These are phyloP conservation scores for Rhagologus leucostigma DNA, from an alignment of 2,113 vertebrate genomes.

Conservation along the genomic window DNA sequence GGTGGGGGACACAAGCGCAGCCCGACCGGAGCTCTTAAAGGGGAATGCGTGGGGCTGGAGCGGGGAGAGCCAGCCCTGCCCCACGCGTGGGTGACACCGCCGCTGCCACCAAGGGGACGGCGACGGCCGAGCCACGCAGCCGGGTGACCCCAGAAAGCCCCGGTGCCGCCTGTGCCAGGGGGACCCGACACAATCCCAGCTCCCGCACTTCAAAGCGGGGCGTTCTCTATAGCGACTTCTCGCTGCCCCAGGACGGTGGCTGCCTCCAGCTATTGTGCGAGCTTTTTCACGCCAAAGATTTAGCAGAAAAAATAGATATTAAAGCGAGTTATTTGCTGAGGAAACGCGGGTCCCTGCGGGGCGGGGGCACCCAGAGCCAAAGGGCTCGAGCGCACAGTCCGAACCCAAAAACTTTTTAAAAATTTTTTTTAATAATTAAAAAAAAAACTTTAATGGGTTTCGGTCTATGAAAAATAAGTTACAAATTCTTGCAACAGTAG, in stretches of 20 bases:
- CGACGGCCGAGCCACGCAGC: background rate
- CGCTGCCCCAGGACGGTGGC: slow-evolving; percentile 21
- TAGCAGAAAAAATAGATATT: slow-evolving; percentile 8
- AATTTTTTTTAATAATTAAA: background rate
- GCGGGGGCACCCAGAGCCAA: background rate
- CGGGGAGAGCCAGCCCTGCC: background rate
- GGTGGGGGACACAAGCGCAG: background rate
- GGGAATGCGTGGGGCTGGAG: background rate
- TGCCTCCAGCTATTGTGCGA: slow-evolving; percentile 40
- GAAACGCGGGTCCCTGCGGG: background rate
- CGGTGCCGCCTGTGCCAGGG: background rate
- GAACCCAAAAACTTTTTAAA: background rate
- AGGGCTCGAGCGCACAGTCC: background rate
- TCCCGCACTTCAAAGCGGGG: slow-evolving; percentile 28
- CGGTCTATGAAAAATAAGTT: slow-evolving; percentile 74
- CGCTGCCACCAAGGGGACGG: background rate
- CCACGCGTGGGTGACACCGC: background rate
- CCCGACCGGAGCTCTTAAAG: background rate
- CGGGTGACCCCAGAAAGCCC: background rate
- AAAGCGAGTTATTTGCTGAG: background rate
- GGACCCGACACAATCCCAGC: slow-evolving; percentile 1
- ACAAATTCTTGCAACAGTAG: slow-evolving; percentile 90
- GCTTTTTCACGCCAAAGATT: slow-evolving; percentile 40
- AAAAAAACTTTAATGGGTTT: slow-evolving; percentile 55
- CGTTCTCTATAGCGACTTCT: slow-evolving; percentile 50